Base-by-base conservation (phyloP, 2,113 vertebrate species). In the Perca flavescens region DNA sequence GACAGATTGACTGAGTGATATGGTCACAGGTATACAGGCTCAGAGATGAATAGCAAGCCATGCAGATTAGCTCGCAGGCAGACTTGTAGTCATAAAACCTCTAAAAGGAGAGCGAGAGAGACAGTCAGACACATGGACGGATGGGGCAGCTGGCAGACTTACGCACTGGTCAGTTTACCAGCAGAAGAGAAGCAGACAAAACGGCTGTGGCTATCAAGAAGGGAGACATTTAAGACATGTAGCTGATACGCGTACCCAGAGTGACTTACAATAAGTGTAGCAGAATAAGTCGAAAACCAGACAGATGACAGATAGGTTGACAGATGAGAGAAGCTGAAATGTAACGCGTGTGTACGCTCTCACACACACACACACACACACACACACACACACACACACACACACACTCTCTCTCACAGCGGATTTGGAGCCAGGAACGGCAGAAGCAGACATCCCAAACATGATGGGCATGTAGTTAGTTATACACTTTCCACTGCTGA, bases 391-490 rank as follows among this genome's bases (percentile, higher is more conserved):
- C 50, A 21, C 54, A 31, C 71, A 21, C 63, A 53, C 54, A 43
- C 28, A 19, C 22, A 79, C 8, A 43, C 54, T 57, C 74, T 28
- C 66, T 47, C 57, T 72, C 43, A 62, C 17, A 14, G 63, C 5
- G 22, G 56, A 73, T 43, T 80, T 68, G 81, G 82, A 91, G 87
- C 75, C 84, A 71, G 87, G 81, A 79, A 66, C 83, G 85, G 68
- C 77, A 58, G 77, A 28, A 56, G 82, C 60, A 90, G 87, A 86
- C 79, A 91, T 88, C 73, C 76, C 83, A 91, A 87, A 82, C 81
- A 93, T 83, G 92, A 90, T 1, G 83, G 80, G 88, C 86, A 94
- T 92, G 90, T 78, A 76, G 88, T 82, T 87, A 88, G 85, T 83
- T 80, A 82, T 88, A 86, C 82, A 74, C 76, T 84, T 82, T 90